Conservation (phyloP, 2,797 vertebrate genomes). For the Perodicticus potto region DNA sequence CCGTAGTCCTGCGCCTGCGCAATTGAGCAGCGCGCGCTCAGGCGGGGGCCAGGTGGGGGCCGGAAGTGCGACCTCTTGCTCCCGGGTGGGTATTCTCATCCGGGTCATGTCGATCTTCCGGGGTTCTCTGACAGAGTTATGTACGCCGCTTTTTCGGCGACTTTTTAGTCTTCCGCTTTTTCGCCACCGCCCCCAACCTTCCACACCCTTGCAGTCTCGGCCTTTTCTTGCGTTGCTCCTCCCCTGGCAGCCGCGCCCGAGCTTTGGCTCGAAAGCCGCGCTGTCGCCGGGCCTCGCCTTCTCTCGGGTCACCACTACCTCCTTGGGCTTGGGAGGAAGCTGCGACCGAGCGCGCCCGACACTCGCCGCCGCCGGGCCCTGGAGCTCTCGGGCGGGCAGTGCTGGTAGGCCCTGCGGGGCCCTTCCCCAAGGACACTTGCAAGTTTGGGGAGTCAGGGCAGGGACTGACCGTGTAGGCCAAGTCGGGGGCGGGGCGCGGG, state of each 20-base stretch:
- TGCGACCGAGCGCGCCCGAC: neutral
- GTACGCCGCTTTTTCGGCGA: conserved; percentile 4
- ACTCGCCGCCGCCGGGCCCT: neutral
- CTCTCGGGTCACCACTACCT: neutral
- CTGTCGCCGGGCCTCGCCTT: neutral
- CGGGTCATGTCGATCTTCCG: conserved; percentile 70
- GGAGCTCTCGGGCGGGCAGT: neutral
- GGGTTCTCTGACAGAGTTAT: conserved; percentile 28
- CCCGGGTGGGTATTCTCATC: conserved; percentile 14
- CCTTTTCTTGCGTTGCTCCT: neutral
- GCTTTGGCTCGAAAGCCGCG: neutral
- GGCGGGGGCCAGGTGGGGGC: neutral
- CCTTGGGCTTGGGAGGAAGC: neutral
- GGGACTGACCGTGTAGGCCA: neutral
- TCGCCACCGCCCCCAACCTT: neutral
- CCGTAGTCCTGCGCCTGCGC: conserved; percentile 7
- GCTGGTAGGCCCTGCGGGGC: neutral
- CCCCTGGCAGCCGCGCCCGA: neutral
- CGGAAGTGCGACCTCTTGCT: conserved; percentile 65
- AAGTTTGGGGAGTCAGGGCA: conserved; percentile 29
- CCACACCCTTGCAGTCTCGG: neutral
- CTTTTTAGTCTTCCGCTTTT: conserved; percentile 71
- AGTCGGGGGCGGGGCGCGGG: conserved; percentile 11
- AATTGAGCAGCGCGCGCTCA: fast-evolving
- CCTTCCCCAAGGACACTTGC: conserved; percentile 31